Conservation (phyloP, 2,888 invertebrate species). For the Xestoiulus laeticollis region DNA sequence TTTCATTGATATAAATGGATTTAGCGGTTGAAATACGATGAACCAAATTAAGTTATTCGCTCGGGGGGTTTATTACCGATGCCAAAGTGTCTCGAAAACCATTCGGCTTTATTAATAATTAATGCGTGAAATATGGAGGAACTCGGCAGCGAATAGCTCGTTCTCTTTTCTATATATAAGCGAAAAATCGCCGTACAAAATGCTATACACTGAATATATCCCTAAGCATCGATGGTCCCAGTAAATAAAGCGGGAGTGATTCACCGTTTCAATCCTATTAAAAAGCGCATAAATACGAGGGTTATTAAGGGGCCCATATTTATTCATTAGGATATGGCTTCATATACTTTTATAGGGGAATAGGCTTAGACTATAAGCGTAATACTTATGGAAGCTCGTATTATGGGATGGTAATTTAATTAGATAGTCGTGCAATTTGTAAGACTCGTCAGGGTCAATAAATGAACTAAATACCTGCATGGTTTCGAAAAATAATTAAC, state of each 20-base stretch:
- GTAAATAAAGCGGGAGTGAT: neutral
- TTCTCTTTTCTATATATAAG: neutral
- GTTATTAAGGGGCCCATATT: neutral
- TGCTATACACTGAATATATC: no score
- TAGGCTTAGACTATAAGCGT: neutral
- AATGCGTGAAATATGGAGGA: constrained; percentile 39
- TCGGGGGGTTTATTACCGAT: constrained; percentile 47
- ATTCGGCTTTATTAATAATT: constrained; percentile 15
- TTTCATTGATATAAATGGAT: constrained; percentile 12
- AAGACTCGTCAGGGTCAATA: neutral
- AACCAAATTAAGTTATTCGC: constrained; percentile 50
- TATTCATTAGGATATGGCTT: neutral
- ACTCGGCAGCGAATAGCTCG: neutral
- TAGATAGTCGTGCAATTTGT: neutral
- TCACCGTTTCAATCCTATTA: neutral
- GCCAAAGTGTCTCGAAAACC: constrained; percentile 46
- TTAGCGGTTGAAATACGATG: constrained; percentile 48
- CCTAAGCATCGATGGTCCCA: neutral
- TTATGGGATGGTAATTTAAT: neutral
- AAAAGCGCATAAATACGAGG: neutral
- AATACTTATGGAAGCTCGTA: neutral
- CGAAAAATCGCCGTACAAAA: no score
- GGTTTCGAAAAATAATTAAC: no score
- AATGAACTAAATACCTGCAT: neutral
- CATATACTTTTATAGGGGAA: neutral